Percentiles rank a stretch among this genome's conserved stretches.
These are phyloP conservation scores for Scolopax rusticola DNA, from an alignment of 2,797 vertebrate genomes.

Conservation along the genomic window DNA sequence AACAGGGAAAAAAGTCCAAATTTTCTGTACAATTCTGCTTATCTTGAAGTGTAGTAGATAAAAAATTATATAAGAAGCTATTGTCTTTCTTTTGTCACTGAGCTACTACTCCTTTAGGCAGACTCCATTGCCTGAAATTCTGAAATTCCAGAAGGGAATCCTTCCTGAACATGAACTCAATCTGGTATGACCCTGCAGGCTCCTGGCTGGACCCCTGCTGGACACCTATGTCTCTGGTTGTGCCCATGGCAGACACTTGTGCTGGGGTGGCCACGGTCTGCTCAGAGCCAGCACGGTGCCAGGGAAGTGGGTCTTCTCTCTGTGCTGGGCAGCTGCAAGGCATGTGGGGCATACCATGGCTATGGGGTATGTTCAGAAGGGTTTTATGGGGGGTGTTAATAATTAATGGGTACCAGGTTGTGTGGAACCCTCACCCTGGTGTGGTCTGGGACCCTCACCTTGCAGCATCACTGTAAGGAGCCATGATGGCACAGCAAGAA, in stretches of 20 bases:
- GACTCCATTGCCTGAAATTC: neutral
- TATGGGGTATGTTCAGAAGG: neutral
- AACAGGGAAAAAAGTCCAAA: neutral
- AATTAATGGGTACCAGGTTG: neutral
- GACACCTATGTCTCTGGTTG: rapidly evolving
- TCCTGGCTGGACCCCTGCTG: neutral
- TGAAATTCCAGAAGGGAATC: neutral
- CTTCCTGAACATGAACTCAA: neutral
- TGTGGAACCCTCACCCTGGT: neutral
- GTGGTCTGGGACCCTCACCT: rapidly evolving
- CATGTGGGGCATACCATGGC: rapidly evolving
- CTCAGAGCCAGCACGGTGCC: rapidly evolving
- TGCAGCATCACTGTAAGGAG: rapidly evolving
- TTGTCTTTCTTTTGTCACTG: neutral
- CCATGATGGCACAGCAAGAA: neutral
- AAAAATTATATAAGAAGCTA: neutral
- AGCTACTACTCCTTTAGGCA: neutral
- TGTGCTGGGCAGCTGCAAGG: rapidly evolving
- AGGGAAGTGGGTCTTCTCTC: neutral
- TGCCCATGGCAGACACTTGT: rapidly evolving
- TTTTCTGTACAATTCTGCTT: neutral
- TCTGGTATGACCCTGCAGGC: neutral
- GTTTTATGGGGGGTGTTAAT: neutral
- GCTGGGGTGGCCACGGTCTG: neutral
- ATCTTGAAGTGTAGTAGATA: neutral